Evolutionary conservation across 2,113 vertebrate species (phyloP).

Genomic region (Trogon surrucura): DNA sequence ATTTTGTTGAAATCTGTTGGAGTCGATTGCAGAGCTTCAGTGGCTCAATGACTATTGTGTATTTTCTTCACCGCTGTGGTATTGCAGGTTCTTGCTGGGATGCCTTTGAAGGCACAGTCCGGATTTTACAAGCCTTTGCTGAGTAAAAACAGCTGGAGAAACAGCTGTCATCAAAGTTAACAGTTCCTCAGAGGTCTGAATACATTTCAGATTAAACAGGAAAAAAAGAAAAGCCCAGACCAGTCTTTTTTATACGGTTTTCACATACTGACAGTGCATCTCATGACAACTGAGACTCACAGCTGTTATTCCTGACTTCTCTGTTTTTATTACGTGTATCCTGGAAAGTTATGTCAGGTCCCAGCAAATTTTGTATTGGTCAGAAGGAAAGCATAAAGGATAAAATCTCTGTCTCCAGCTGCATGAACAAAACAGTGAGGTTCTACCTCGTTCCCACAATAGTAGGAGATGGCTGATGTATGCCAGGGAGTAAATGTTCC

Average conservation of each 20-base stretch:
- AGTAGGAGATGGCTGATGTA: background rate
- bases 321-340: background rate
- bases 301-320: background rate
- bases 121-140: constrained; percentile 10
- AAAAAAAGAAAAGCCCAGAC: background rate
- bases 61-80: constrained; percentile 5
- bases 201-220: background rate
- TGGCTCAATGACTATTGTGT: background rate
- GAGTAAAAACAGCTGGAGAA: background rate
- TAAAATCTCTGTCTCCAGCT: background rate
- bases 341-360: background rate
- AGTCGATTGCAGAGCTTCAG: background rate
- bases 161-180: constrained; percentile 16
- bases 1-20: background rate
- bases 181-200: background rate
- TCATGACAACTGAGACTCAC: background rate
- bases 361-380: background rate
- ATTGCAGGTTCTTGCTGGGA: background rate
- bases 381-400: background rate
- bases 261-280: background rate
- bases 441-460: background rate
- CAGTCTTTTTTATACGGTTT: background rate
- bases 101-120: background rate
- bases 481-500: background rate
- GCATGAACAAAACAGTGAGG: background rate